phyloP scores from a whole-genome alignment of 2,797 vertebrate species.

The Galagoides demidoff region DNA sequence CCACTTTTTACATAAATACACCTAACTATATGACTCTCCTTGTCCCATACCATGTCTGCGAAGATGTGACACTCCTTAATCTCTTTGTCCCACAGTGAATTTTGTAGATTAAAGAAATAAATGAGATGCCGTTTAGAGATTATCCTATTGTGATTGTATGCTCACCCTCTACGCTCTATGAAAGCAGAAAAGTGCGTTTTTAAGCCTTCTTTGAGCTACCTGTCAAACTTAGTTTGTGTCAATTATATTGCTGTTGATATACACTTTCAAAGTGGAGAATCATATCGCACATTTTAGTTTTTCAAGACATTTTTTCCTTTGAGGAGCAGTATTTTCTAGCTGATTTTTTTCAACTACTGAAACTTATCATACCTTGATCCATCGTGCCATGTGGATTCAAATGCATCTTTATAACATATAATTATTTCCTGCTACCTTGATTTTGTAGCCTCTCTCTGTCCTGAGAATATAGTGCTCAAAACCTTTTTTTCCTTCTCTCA shows the following conservation, averaged over 20 bases:
- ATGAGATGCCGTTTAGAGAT: slow-evolving; percentile 51
- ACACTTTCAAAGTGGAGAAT: slow-evolving; percentile 59
- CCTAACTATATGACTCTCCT: slow-evolving; percentile 25
- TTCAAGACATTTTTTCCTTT: slow-evolving; percentile 44
- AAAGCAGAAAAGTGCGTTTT: slow-evolving; percentile 62
- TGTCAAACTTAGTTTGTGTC: slow-evolving; percentile 78
- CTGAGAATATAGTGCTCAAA: neutral
- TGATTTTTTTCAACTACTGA: slow-evolving; percentile 50
- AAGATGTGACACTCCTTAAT: slow-evolving; percentile 66
- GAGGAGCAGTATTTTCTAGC: slow-evolving; percentile 10
- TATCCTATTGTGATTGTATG: slow-evolving; percentile 48
- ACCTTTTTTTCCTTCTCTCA: neutral
- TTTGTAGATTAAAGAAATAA: slow-evolving; percentile 71
- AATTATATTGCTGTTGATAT: slow-evolving; percentile 66
- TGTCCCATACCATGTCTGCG: slow-evolving; percentile 25
- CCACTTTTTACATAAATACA: neutral
- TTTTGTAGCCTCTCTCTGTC: slow-evolving; percentile 24
- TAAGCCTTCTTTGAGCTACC: slow-evolving; percentile 59
- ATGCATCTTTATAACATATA: slow-evolving; percentile 31
- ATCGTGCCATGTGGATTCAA: slow-evolving; percentile 28
- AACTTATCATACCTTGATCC: slow-evolving; percentile 3
- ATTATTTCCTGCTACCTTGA: neutral
- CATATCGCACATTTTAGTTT: slow-evolving; percentile 34
- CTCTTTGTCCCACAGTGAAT: slow-evolving; percentile 56
- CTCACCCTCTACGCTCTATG: neutral